Evolutionary conservation across 23 tunicate species (phyloP), one percentile per base, ranked within the genome.

Genomic region (Styela plicata): DNA sequence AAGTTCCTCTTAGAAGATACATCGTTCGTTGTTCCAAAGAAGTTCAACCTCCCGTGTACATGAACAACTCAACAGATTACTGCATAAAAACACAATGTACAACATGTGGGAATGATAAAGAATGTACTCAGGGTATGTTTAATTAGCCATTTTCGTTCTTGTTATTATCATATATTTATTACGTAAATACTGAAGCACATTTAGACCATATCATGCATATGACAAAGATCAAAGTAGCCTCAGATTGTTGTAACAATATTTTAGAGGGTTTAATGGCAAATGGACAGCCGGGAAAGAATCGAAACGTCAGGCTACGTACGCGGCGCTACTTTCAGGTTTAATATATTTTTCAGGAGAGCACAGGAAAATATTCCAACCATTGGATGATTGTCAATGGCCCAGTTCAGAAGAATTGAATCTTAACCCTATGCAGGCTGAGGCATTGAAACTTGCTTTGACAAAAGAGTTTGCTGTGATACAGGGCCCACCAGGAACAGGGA

Each of bases 401-500:
- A 30, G 31, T 32, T 52, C 69, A 16, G 82, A 84, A 20, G 74
- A 75, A 20, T 85, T 89, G 2, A 53, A 69, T 13, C 68, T 89
- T 33, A 86, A 89, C 52, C 30, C 71, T 0, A 70, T 84, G 5
- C 97, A 91, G 78, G 69, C 69, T 2, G 79, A 71, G 0, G 97
- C 97, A 34, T 75, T 91, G 36, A 74, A 82, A 71, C 61, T 79
- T 10, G 97, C 91, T 26, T 73, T 91, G 29, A 82, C 97, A 27
- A 66, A 83, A 13, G 97, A 91, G 70, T 61, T 91, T 33, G 75
- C 97, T 23, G 64, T 90, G 24, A 86, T 91, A 26, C 92, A 92
- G 84, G 97, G 97, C 5, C 97, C 97, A 26, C 97, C 97, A 22
- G 97, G 97, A 44, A 92, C 97, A 32, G 97, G 97, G 18, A 92